phyloP scores from a whole-genome alignment of 2,113 vertebrate species.

The Coturnix japonica region DNA sequence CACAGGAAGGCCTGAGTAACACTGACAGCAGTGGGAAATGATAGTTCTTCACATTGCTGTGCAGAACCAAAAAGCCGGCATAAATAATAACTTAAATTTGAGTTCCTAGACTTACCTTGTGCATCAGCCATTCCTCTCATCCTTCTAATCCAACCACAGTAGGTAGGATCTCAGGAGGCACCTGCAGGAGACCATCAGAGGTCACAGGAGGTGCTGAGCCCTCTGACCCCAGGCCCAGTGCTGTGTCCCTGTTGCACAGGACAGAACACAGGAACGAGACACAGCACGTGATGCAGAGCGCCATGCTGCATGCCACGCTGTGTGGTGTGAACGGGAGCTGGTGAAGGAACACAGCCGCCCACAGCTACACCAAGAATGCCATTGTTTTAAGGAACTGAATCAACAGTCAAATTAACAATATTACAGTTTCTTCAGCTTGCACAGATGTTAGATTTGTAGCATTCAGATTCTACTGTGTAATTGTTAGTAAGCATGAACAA shows the following conservation, averaged over 20 bases:
- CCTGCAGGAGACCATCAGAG: background rate
- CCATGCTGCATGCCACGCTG: fast-evolving
- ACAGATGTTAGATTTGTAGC: background rate
- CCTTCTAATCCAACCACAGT: background rate
- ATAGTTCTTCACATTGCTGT: background rate
- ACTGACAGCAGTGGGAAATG: background rate
- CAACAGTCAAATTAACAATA: background rate
- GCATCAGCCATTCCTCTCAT: background rate
- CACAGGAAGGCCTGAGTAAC: background rate
- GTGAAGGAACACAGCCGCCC: background rate
- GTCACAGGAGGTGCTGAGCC: background rate
- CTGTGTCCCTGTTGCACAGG: background rate
- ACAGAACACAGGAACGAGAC: background rate
- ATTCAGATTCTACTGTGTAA: background rate
- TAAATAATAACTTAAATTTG: background rate
- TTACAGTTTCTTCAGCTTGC: background rate
- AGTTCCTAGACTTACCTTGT: background rate
- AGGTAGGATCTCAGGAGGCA: background rate
- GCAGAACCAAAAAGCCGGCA: background rate
- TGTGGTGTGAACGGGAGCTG: fast-evolving
- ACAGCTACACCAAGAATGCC: background rate
- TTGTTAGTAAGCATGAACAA: background rate
- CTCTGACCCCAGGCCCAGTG: background rate
- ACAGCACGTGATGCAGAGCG: fast-evolving
- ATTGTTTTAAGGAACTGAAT: background rate